phyloP scores from a whole-genome alignment of 2,888 invertebrate species.

The Gryllus longicercus region DNA sequence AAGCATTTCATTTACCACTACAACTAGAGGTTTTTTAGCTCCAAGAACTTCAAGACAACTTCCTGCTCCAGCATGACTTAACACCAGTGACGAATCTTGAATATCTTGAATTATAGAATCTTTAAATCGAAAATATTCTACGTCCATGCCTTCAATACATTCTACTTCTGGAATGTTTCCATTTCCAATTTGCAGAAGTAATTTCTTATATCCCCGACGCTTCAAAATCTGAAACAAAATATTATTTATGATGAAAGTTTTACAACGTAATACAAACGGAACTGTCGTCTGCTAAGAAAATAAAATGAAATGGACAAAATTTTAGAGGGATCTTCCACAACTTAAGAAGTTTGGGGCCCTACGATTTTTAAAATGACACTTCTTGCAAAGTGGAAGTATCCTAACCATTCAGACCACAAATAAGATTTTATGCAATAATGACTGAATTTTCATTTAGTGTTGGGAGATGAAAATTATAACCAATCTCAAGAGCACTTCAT shows the following conservation, averaged over 20 bases:
- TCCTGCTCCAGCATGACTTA: constrained; percentile 95
- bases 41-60: constrained; percentile 86
- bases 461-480: no score
- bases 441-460: no score
- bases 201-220: constrained; percentile 61
- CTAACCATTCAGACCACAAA: no score
- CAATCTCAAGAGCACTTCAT: no score
- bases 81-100: constrained; percentile 70
- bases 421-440: no score
- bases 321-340: no score
- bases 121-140: constrained; percentile 68
- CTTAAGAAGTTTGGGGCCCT: no score
- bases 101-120: constrained; percentile 71
- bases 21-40: constrained; percentile 73
- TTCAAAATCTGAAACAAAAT: constrained; percentile 53
- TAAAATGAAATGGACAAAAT: no score
- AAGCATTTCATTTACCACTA: constrained; percentile 85
- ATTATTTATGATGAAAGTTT: neutral
- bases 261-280: neutral
- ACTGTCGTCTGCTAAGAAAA: no score
- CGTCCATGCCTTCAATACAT: constrained; percentile 43
- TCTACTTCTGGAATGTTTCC: constrained; percentile 54
- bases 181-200: constrained; percentile 77
- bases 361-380: no score
- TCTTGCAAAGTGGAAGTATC: no score